Conservation (phyloP, 2,797 vertebrate species). For the Semaprochilodus insignis region DNA sequence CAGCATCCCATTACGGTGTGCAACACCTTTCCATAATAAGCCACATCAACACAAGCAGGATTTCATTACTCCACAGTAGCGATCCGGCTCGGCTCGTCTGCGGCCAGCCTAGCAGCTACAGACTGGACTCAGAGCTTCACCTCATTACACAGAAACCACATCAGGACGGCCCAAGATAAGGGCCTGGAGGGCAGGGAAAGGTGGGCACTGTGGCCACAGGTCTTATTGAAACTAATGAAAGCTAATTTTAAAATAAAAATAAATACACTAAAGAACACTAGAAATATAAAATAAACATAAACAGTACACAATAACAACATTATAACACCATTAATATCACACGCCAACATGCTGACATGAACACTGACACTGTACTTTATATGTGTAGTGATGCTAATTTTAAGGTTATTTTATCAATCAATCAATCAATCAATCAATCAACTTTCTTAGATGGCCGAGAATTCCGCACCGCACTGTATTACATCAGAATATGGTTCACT, state of each 20-base stretch:
- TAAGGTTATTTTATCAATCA: too few species aligned
- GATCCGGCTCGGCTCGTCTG: neutral
- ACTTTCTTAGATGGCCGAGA: too few species aligned
- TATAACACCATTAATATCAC: too few species aligned
- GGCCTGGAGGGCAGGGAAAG: neutral
- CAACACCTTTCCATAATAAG: constrained; percentile 36
- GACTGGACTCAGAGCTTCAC: constrained; percentile 23
- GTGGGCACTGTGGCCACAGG: neutral
- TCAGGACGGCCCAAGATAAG: neutral
- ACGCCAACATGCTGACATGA: too few species aligned
- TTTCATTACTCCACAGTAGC: constrained; percentile 43
- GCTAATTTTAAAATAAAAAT: neutral
- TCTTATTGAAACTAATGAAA: neutral
- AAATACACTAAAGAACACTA: neutral
- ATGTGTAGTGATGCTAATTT: too few species aligned
- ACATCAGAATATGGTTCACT: too few species aligned
- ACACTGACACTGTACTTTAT: too few species aligned
- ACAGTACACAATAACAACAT: too few species aligned
- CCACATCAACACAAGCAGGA: constrained; percentile 22
- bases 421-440: too few species aligned
- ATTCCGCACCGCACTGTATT: too few species aligned
- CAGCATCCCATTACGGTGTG: constrained; percentile 16
- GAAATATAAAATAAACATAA: too few species aligned
- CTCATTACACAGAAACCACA: constrained; percentile 48
- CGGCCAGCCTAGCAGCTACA: neutral